Conservation (phyloP, 2,797 vertebrate species). For the Notolepis coatsorum region DNA sequence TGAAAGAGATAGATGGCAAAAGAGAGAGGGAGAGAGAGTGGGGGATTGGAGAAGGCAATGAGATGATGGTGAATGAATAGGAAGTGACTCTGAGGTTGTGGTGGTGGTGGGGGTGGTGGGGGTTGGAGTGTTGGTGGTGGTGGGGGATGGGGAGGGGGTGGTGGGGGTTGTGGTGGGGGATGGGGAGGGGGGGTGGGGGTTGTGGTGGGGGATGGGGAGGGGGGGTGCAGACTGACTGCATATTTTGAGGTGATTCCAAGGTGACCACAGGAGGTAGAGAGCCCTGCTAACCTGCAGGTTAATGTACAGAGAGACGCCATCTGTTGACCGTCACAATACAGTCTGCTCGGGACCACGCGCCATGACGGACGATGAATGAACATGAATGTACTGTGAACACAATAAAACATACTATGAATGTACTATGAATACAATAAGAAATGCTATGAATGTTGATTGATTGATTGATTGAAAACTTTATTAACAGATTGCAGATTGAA, state of each 20-base stretch:
- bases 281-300: slow-evolving; percentile 67
- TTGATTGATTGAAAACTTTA: too few relatives aligned
- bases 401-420: too few relatives aligned
- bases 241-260: slow-evolving; percentile 79
- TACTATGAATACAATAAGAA: too few relatives aligned
- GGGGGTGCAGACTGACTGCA: slow-evolving; percentile 35
- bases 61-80: neutral
- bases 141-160: slow-evolving; percentile 40
- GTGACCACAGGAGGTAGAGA: slow-evolving; percentile 68
- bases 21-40: neutral
- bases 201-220: slow-evolving; percentile 33
- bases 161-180: slow-evolving; percentile 34
- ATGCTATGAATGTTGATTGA: too few relatives aligned
- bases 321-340: slow-evolving; percentile 41
- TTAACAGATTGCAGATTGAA: too few relatives aligned
- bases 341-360: too few relatives aligned
- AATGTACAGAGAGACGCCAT: slow-evolving; percentile 53
- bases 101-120: neutral
- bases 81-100: neutral
- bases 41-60: neutral
- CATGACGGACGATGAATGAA: too few relatives aligned
- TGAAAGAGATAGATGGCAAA: slow-evolving; percentile 17
- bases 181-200: slow-evolving; percentile 16
- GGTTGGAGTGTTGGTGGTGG: neutral
- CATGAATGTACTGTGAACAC: too few relatives aligned